Evolutionary conservation across 2,113 vertebrate genomes (phyloP).

Genomic region (Vireo altiloquus): DNA sequence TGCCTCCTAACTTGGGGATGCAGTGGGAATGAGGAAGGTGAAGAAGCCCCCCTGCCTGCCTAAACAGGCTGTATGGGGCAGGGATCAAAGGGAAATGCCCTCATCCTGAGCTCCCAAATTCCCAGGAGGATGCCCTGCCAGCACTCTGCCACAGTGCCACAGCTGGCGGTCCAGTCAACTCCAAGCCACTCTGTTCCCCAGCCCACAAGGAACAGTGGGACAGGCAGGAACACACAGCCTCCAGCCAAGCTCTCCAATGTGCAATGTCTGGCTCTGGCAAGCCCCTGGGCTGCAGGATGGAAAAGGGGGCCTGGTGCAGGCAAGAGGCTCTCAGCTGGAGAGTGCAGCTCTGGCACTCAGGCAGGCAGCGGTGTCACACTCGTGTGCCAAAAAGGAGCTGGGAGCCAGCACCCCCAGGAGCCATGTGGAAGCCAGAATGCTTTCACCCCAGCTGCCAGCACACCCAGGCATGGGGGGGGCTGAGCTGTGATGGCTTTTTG

Average conservation of each 20-base stretch:
- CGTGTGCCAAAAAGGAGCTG: not conserved
- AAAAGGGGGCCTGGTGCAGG: not conserved
- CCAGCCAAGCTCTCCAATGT: not conserved
- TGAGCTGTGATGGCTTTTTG: not conserved
- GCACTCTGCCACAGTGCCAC: not conserved
- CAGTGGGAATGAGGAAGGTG: not conserved
- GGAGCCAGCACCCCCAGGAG: not conserved
- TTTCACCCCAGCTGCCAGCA: not conserved
- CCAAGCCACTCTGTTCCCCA: not conserved
- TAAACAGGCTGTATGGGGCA: not conserved
- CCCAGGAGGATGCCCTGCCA: not conserved
- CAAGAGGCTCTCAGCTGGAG: not conserved
- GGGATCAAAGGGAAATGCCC: not conserved
- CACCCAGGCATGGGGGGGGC: fast-evolving
- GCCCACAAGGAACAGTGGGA: fast-evolving
- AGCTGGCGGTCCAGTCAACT: fast-evolving
- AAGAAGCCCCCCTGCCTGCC: not conserved
- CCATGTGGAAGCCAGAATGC: not conserved
- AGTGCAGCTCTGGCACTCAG: not conserved
- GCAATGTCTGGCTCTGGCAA: not conserved
- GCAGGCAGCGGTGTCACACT: not conserved
- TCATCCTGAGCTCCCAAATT: not conserved
- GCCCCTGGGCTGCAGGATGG: not conserved
- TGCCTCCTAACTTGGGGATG: not conserved
- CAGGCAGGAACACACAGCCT: not conserved